Evolutionary conservation across 2,888 invertebrate species (phyloP).

Genomic region (Mallateleia sp.): DNA sequence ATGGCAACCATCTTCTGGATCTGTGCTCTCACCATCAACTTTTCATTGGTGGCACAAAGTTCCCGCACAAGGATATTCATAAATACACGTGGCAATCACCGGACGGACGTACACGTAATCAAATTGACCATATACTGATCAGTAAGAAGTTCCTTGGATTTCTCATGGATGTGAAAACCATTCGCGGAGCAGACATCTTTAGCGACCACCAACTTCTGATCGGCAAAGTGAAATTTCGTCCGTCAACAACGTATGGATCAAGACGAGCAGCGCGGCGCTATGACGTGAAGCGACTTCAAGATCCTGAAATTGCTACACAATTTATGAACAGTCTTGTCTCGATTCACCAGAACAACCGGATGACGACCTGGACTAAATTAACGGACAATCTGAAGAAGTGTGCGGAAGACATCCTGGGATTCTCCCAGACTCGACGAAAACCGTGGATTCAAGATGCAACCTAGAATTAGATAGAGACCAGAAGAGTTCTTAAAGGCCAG

Average conservation of each 20-base stretch:
- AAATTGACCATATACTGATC: conserved; percentile 28
- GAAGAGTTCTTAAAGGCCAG: too few relatives aligned
- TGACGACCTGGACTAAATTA: too few relatives aligned
- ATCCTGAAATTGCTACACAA: background rate
- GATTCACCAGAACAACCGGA: too few relatives aligned
- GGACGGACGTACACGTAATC: conserved; percentile 16
- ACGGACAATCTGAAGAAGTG: too few relatives aligned
- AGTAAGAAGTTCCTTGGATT: conserved; percentile 9
- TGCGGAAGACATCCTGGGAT: too few relatives aligned
- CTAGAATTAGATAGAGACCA: too few relatives aligned
- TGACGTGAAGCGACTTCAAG: background rate
- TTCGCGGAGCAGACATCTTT: background rate
- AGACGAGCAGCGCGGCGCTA: background rate
- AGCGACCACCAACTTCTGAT: conserved; percentile 31
- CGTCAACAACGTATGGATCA: background rate
- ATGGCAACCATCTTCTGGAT: background rate
- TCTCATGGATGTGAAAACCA: conserved; percentile 17
- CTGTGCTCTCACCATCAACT: background rate
- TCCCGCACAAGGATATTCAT: background rate
- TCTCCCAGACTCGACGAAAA: too few relatives aligned
- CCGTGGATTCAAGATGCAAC: too few relatives aligned
- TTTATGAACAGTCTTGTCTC: conserved; percentile 5
- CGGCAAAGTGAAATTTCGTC: conserved; percentile 4
- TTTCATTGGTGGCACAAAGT: background rate
- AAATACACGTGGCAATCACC: conserved; percentile 28